Conservation (phyloP, 2,797 vertebrate genomes). For the Thamnophis elegans region DNA sequence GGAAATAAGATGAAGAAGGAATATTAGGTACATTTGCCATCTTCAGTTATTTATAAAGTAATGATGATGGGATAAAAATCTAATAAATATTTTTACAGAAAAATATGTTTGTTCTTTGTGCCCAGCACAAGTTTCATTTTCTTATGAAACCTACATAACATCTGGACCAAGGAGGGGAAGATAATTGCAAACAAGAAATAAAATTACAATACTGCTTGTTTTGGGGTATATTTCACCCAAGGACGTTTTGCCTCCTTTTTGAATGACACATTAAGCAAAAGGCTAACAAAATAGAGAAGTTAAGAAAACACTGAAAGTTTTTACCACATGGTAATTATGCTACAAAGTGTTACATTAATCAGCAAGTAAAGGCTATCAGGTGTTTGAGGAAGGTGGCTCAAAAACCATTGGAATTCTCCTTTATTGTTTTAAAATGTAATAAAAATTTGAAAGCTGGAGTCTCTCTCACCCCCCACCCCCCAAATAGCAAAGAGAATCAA, state of each 20-base stretch:
- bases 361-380: neutral
- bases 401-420: neutral
- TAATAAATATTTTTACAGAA: neutral
- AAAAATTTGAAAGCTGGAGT: neutral
- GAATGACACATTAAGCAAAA: neutral
- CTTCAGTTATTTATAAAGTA: neutral
- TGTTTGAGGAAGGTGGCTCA: neutral
- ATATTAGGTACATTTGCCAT: neutral
- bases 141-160: neutral
- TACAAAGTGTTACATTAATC: neutral
- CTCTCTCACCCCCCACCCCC: too few relatives aligned
- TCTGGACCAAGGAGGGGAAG: neutral
- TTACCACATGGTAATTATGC: neutral
- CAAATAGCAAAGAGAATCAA: neutral
- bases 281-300: neutral
- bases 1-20: neutral
- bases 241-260: neutral
- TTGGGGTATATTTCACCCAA: neutral
- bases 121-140: neutral
- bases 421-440: neutral
- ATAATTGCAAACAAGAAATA: neutral
- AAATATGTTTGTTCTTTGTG: neutral
- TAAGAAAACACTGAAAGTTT: neutral
- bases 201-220: neutral
- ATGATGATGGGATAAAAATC: neutral